Evolutionary conservation across 2,113 vertebrate genomes (phyloP).

Genomic region (Otolemur garnettii): DNA sequence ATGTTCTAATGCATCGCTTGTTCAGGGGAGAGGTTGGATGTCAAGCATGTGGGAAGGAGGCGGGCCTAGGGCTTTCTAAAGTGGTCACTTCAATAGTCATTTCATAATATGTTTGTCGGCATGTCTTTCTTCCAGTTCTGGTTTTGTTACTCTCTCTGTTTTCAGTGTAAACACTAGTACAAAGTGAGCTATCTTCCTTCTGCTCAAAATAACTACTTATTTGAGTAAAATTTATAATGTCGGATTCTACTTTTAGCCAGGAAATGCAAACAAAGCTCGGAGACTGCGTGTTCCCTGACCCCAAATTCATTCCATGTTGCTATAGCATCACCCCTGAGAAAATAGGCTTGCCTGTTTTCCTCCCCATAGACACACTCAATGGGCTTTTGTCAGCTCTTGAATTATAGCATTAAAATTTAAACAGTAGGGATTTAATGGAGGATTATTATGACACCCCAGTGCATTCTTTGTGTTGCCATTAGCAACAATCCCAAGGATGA

Average conservation of each 20-base stretch:
- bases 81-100: slow-evolving; percentile 66
- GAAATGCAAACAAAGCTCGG: slow-evolving; percentile 90
- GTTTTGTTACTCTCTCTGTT: slow-evolving; percentile 82
- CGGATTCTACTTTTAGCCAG: slow-evolving; percentile 88
- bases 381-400: slow-evolving; percentile 92
- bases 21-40: slow-evolving; percentile 55
- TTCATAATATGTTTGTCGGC: slow-evolving; percentile 75
- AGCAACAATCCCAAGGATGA: slow-evolving; percentile 86
- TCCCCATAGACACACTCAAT: slow-evolving; percentile 88
- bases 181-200: slow-evolving; percentile 75
- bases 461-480: slow-evolving; percentile 89
- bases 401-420: slow-evolving; percentile 94
- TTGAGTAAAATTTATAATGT: slow-evolving; percentile 88
- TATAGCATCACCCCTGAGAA: slow-evolving; percentile 93
- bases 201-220: slow-evolving; percentile 85
- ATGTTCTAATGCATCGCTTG: slow-evolving; percentile 69
- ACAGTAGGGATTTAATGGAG: slow-evolving; percentile 91
- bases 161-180: slow-evolving; percentile 71
- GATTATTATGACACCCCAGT: slow-evolving; percentile 91
- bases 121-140: slow-evolving; percentile 73
- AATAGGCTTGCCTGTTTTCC: slow-evolving; percentile 87
- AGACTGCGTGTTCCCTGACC: slow-evolving; percentile 90
- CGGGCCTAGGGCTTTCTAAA: slow-evolving; percentile 48
- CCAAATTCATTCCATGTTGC: slow-evolving; percentile 92
- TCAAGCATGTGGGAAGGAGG: background rate